These are phyloP conservation scores for Parazoanthus swiftii DNA, from an alignment of 92 coral and sea anemone genomes.

Conservation along the genomic window DNA sequence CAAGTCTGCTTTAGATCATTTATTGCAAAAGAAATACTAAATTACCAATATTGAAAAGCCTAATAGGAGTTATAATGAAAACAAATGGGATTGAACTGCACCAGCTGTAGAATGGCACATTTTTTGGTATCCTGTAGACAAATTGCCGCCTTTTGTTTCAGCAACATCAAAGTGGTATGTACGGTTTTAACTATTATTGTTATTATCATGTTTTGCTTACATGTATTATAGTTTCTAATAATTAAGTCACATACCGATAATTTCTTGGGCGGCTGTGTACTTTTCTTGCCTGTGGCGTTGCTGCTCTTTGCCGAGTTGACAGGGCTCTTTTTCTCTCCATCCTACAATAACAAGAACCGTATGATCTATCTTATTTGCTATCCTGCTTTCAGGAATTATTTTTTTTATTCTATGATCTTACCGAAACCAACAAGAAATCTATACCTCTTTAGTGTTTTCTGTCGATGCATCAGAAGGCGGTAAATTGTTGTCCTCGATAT, in stretches of 20 bases:
- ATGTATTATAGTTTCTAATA: not conserved
- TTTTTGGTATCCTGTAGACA: no score
- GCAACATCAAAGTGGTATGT: no score
- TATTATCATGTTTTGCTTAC: not conserved
- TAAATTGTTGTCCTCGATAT: conserved; percentile 62
- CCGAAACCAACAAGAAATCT: not conserved
- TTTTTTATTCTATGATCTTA: not conserved
- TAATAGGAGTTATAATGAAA: no score
- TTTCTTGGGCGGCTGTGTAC: not conserved
- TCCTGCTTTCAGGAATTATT: not conserved
- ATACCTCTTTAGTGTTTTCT: conserved; percentile 72
- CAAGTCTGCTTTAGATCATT: no score
- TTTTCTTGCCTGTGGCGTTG: conserved; percentile 24
- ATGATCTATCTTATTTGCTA: no score
- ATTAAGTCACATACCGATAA: not conserved
- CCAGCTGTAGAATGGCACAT: no score
- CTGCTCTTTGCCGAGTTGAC: conserved; percentile 16
- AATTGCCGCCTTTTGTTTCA: no score
- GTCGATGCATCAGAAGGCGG: conserved; percentile 55
- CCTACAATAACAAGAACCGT: not conserved
- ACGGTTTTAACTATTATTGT: no score
- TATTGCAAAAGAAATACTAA: no score
- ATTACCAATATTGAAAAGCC: no score
- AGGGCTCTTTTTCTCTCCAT: conserved; percentile 37
- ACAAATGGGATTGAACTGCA: no score